Base-by-base conservation (phyloP, 1,140 invertebrate species). In the Parapsyche elsis region DNA sequence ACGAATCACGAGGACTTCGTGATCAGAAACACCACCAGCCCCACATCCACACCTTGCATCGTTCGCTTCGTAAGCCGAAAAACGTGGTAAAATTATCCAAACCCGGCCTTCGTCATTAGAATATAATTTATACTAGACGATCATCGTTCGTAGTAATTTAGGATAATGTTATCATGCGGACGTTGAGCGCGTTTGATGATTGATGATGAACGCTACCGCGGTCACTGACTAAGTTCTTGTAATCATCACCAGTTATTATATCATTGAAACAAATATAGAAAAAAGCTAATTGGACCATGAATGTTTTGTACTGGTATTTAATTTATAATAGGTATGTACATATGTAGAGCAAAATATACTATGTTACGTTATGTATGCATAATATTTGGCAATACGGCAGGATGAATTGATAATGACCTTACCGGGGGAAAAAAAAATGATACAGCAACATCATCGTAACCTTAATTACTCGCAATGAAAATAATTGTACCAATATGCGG, bases 1-100 rank as follows among this genome's bases (percentile, higher is more conserved):
- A 75, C 44, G n/a, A 21, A 75, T 21, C 4, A 21, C 9, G 71
- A 75, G 71, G 71, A 75, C 71, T 75, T 75, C 71, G 71, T 75
- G 71, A 75, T 75, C 71, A 57, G 61, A 1, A 23, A 26, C 12
- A 16, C 19, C 61, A 10, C 61, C 61, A 12, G n/a, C 61, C 61
- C 61, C 61, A 19, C 61, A 19, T 7, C 61, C 61, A 21, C 53
- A 38, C 30, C n/a, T n/a, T 46, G 5, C 45, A 7, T 12, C 45
- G 45, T 12, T 46, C 45, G 5, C 12, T 46, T 46, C 49, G 16
- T 53, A 53, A 1, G 12, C 16, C 2, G 49, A 53, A 53, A 53
- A 53, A 53, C 49, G 49, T 53, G 49, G 30, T 38, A 53, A 53
- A 53, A 53, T 53, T 53, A 16, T 10, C 49, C 10, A 53, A 53